Evolutionary conservation across 2,113 vertebrate genomes (phyloP).

Genomic region (Brachirus orientalis): DNA sequence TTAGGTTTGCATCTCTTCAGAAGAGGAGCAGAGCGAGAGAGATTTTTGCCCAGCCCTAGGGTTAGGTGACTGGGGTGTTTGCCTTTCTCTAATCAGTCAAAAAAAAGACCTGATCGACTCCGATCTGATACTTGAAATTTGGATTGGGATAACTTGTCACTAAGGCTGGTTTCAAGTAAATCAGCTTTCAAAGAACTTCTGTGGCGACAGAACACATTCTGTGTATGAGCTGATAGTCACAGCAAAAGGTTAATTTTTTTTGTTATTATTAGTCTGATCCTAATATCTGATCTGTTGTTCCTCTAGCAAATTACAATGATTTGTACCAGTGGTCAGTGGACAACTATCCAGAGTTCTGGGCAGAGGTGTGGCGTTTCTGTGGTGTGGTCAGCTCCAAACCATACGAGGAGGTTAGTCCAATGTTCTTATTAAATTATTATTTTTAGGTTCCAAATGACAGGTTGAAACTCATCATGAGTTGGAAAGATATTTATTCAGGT

Average conservation of each 20-base stretch:
- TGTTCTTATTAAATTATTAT: too few species aligned
- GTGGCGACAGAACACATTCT: background rate
- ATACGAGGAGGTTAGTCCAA: constrained; percentile 88
- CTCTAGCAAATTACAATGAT: constrained; percentile 87
- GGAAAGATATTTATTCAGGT: too few species aligned
- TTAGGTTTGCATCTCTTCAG: too few species aligned
- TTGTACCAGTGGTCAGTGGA: constrained; percentile 95
- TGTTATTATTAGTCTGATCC: background rate
- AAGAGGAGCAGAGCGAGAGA: too few species aligned
- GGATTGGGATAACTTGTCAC: too few species aligned
- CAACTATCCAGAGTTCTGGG: constrained; percentile 92
- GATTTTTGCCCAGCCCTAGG: too few species aligned
- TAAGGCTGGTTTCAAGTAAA: too few species aligned
- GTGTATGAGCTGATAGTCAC: background rate
- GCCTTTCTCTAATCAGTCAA: too few species aligned
- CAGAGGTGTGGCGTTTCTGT: constrained; percentile 92
- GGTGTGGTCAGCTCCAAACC: constrained; percentile 85
- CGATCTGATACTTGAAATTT: background rate
- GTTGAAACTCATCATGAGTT: too few species aligned
- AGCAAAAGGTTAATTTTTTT: background rate
- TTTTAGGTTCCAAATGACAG: too few species aligned
- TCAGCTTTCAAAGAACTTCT: background rate
- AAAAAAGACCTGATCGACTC: too few species aligned
- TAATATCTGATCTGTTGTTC: background rate
- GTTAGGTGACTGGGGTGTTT: too few species aligned